Evolutionary conservation across 2,888 invertebrate species (phyloP).

Genomic region (Plebejus argus): DNA sequence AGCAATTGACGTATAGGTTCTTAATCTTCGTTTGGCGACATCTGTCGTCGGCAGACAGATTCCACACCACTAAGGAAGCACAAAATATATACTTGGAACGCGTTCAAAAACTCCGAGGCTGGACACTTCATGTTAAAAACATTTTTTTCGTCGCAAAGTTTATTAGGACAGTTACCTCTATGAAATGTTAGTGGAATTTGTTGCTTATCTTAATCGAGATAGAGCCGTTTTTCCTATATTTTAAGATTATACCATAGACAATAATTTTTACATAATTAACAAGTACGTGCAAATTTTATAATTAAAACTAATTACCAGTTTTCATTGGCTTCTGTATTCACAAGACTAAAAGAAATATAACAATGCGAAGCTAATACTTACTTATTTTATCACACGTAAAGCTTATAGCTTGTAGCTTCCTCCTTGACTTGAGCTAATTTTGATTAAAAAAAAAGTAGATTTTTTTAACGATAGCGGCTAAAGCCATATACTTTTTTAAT

Average conservation of each 20-base stretch:
- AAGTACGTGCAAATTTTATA: neutral
- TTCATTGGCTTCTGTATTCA: neutral
- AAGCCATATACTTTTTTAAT: neutral
- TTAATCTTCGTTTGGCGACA: slow-evolving; percentile 32
- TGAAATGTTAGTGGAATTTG: neutral
- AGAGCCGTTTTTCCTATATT: neutral
- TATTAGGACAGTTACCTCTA: slow-evolving; percentile 26
- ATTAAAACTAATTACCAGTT: neutral
- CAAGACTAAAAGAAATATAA: neutral
- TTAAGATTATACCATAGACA: neutral
- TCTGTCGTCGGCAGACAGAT: slow-evolving; percentile 49
- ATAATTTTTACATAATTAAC: neutral
- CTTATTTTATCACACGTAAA: neutral
- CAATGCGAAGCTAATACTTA: neutral
- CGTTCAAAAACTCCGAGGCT: slow-evolving; percentile 49
- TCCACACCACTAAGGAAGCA: slow-evolving; percentile 66
- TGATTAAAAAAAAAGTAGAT: neutral
- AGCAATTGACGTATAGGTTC: slow-evolving; percentile 33
- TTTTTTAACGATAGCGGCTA: neutral
- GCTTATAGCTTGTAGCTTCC: neutral
- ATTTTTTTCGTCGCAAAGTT: neutral
- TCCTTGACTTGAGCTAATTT: neutral
- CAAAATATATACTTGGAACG: slow-evolving; percentile 67
- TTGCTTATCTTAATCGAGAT: neutral
- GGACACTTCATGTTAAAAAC: slow-evolving; percentile 15